Conservation (phyloP, 2,113 vertebrate genomes). For the Atrichornis clamosus region DNA sequence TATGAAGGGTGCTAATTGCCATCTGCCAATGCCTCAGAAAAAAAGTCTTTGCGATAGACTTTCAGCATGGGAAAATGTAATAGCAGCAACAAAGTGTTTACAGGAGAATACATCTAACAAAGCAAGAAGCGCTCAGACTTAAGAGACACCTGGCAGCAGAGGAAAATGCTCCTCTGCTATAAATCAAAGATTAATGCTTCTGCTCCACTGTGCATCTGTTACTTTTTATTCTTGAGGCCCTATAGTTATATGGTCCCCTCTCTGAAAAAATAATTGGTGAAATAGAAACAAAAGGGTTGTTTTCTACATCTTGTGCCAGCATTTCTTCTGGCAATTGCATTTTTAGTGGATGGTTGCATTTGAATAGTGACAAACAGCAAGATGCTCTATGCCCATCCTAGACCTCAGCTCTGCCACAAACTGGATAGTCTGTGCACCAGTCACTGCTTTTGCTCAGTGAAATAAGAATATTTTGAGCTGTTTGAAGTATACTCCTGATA, state of each 20-base stretch:
- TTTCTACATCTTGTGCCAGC: not conserved
- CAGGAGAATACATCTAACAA: conserved; percentile 46
- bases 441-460: not conserved
- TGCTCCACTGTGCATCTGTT: conserved; percentile 17
- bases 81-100: conserved; percentile 50
- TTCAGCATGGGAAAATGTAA: conserved; percentile 60
- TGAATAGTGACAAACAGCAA: not conserved
- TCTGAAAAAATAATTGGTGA: not conserved
- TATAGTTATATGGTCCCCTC: not conserved
- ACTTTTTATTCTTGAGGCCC: not conserved
- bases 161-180: conserved; percentile 14
- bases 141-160: conserved; percentile 42
- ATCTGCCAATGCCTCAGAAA: conserved; percentile 62
- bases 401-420: not conserved
- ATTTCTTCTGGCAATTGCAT: not conserved
- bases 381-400: not conserved
- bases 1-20: conserved; percentile 68
- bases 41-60: conserved; percentile 57
- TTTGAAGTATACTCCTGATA: not conserved
- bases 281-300: not conserved
- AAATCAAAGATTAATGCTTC: conserved; percentile 21
- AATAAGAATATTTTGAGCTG: not conserved
- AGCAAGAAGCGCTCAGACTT: conserved; percentile 17
- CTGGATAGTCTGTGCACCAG: not conserved
- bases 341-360: not conserved